A percentile compares a stretch with the other conserved stretches of the same genome.
These are phyloP conservation scores for Agrotis segetum DNA, from an alignment of 2,888 invertebrate species.

Conservation along the genomic window DNA sequence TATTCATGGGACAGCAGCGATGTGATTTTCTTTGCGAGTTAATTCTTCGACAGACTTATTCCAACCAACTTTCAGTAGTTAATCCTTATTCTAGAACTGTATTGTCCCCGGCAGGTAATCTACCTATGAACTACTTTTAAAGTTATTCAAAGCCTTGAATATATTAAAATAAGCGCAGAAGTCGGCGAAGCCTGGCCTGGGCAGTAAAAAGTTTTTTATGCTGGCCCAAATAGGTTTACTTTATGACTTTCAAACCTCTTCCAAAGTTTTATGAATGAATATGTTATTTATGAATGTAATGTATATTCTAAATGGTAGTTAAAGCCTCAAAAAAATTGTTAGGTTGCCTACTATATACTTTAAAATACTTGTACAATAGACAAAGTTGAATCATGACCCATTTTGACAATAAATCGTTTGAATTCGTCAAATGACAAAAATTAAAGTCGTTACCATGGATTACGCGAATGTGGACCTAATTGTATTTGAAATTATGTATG, in stretches of 20 bases:
- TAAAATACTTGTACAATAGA: not conserved
- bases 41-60: conserved; percentile 67
- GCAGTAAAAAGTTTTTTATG: conserved; percentile 1
- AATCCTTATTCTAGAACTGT: conserved; percentile 30
- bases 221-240: not conserved
- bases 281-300: conserved; percentile 4
- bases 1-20: conserved; percentile 78
- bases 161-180: not conserved
- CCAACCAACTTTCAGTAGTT: conserved; percentile 36
- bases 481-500: too few relatives aligned
- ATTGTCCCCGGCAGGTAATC: not conserved
- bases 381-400: too few relatives aligned
- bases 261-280: not conserved
- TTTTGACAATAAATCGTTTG: too few relatives aligned
- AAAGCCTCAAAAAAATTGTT: not conserved
- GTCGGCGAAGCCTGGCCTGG: not conserved
- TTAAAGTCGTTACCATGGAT: too few relatives aligned
- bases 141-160: conserved; percentile 27
- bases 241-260: not conserved
- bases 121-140: conserved; percentile 25
- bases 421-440: too few relatives aligned
- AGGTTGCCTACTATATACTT: not conserved
- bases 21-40: conserved; percentile 80
- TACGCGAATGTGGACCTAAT: too few relatives aligned
- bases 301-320: not conserved